Evolutionary conservation across 2,113 vertebrate genomes (phyloP).

Genomic region (Gallinago paraguaiae): DNA sequence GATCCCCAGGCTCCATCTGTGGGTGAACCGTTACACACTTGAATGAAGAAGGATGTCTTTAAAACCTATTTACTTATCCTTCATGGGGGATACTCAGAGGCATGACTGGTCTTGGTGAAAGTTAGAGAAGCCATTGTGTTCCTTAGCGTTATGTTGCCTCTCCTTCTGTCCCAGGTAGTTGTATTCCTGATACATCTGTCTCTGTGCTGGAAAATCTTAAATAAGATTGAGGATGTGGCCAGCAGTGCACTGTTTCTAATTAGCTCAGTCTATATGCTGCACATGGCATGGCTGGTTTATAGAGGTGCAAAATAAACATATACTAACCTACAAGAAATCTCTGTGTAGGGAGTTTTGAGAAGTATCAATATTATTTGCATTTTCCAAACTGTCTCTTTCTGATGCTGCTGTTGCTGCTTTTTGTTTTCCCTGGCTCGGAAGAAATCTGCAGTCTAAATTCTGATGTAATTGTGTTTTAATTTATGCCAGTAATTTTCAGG

Average conservation of each 20-base stretch:
- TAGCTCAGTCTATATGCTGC: neutral
- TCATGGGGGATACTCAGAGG: neutral
- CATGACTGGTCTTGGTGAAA: neutral
- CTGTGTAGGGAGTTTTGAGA: neutral
- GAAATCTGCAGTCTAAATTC: neutral
- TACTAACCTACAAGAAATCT: neutral
- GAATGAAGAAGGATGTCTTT: neutral
- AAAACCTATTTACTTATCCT: neutral
- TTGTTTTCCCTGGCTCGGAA: neutral
- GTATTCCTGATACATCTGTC: neutral
- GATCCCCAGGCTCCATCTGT: neutral
- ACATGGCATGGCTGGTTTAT: neutral
- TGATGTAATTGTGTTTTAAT: neutral
- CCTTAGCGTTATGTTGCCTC: neutral
- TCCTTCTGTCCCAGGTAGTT: neutral
- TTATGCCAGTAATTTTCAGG: neutral
- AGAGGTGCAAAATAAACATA: neutral
- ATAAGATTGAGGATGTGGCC: neutral
- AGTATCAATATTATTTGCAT: neutral
- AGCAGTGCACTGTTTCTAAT: neutral
- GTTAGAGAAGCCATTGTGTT: neutral
- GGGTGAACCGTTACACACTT: fast-evolving
- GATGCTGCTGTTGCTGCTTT: neutral
- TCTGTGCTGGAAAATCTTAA: neutral
- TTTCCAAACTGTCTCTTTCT: neutral